Evolutionary conservation across 2,888 invertebrate species (phyloP).

Genomic region (Microctonus brassicae): DNA sequence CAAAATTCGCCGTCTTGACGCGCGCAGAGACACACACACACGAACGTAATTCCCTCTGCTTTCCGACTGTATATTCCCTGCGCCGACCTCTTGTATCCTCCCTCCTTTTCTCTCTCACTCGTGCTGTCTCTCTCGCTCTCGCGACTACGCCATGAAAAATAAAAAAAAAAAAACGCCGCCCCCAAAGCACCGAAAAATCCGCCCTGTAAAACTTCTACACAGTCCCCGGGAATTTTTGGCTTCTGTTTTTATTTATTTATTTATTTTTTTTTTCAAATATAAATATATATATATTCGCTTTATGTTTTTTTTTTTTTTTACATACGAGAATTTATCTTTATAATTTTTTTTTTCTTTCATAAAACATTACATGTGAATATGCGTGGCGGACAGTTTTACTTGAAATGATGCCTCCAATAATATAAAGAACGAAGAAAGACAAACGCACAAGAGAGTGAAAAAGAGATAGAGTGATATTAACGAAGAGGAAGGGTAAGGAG

Average conservation of each 20-base stretch:
- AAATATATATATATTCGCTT: background rate
- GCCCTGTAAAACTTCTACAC: constrained; percentile 26
- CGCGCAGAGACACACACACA: constrained; percentile 32
- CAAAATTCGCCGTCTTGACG: constrained; percentile 17
- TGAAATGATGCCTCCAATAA: background rate
- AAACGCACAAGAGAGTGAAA: background rate
- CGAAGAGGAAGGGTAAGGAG: constrained; percentile 37
- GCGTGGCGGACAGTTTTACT: background rate
- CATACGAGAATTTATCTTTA: background rate
- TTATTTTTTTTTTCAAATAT: constrained; percentile 3
- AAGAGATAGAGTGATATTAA: background rate
- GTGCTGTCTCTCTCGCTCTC: background rate
- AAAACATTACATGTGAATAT: background rate
- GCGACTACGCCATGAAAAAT: constrained; percentile 16
- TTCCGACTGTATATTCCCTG: constrained; percentile 35
- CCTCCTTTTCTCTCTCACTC: constrained; percentile 8
- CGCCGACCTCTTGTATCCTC: constrained; percentile 25
- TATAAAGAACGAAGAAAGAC: background rate
- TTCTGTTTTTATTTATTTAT: constrained; percentile 28
- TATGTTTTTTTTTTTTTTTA: background rate
- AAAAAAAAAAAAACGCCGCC: constrained; percentile 24
- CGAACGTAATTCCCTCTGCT: constrained; percentile 39
- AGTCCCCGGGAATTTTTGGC: constrained; percentile 3
- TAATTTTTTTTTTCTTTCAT: background rate
- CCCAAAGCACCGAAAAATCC: constrained; percentile 22